Evolutionary conservation across 2,113 vertebrate genomes (phyloP), one percentile per base, ranked within the genome.

Genomic region (Gorsachius goisagi): DNA sequence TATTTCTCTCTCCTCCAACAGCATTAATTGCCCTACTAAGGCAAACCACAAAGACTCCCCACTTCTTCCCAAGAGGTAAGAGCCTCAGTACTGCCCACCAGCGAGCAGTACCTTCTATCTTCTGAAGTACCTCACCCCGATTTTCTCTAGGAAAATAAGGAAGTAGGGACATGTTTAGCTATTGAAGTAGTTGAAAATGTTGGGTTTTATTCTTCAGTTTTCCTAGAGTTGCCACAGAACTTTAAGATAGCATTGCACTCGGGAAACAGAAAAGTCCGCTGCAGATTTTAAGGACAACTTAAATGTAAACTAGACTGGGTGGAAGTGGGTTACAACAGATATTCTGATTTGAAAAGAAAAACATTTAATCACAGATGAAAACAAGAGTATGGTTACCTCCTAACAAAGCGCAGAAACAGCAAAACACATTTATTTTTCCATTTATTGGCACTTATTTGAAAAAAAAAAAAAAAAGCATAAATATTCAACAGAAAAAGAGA

Each of bases 381-480:
- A 49, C 16, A 91, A 93, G 71, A 44, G 58, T 5, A 73, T 41
- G 41, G 21, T 88, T 85, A 77, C 32, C 33, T 55, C 47, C 63
- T 78, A 37, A 90, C 68, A 91, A 68, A 90, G 74, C 45, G 39
- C 86, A 91, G 59, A 73, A 91, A 45, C 69, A 91, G 86, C 50
- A 87, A 81, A 28, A 73, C 56, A 58, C 19, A 4, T 67, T 88
- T 91, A 50, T 63, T 52, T 93, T 97, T 85, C 59, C 86, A 91
- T 95, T 97, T 96, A 96, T 89, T 95, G 85, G 95, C 84, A 95
- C 90, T 88, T 97, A 87, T 62, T 97, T 97, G 94, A 83, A 95
- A 97, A 96, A 44, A 44, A 96, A 44, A 44, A 41, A 44, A 44
- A 44, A 95, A 37, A 95, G 93, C 87, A 96, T 92, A 94, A 96